These are phyloP conservation scores for Cinclus cinclus DNA, from an alignment of 2,113 vertebrate species.

Conservation along the genomic window DNA sequence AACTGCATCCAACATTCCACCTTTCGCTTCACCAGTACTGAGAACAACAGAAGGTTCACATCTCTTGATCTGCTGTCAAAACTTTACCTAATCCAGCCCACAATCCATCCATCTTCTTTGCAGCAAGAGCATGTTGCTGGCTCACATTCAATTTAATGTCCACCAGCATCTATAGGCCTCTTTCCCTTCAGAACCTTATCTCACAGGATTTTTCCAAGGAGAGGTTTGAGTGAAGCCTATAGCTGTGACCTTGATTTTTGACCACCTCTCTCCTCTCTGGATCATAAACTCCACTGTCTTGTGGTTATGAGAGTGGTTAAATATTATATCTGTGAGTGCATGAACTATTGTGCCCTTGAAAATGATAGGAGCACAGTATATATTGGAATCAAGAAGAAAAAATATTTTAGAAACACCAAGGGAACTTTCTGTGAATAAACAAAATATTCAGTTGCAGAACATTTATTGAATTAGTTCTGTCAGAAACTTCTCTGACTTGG, in stretches of 20 bases:
- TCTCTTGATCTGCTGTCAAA: background rate
- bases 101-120: background rate
- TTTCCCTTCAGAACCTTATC: background rate
- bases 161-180: background rate
- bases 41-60: background rate
- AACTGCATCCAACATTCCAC: background rate
- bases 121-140: background rate
- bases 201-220: background rate
- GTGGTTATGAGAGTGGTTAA: background rate
- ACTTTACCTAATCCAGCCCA: background rate
- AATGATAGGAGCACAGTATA: background rate
- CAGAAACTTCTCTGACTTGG: background rate
- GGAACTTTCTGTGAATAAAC: background rate
- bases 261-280: background rate
- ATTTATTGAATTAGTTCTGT: background rate
- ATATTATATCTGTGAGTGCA: background rate
- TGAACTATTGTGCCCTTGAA: background rate
- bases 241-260: background rate
- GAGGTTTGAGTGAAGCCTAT: background rate
- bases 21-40: background rate
- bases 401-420: background rate
- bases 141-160: background rate
- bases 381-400: background rate
- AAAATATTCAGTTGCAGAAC: background rate
- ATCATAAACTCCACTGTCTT: background rate